phyloP scores from a whole-genome alignment of 2,888 invertebrate genomes.

The Oxystoma pomonae region DNA sequence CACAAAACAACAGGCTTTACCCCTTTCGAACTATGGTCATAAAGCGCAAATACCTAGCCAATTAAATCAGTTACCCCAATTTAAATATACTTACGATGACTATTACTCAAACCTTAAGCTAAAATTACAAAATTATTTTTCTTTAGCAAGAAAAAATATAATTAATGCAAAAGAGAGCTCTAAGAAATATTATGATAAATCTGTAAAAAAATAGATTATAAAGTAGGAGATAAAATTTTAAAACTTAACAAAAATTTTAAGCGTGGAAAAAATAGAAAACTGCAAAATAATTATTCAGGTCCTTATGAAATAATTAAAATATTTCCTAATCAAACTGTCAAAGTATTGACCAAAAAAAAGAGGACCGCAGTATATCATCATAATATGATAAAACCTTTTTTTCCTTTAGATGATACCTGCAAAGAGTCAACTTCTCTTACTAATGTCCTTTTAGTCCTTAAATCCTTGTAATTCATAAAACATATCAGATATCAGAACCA shows the following conservation, averaged over 20 bases:
- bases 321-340: not conserved
- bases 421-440: not conserved
- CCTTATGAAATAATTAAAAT: slow-evolving; percentile 1
- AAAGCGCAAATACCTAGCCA: not conserved
- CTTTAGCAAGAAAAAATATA: slow-evolving; percentile 22
- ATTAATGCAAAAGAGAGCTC: not conserved
- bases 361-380: not conserved
- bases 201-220: not conserved
- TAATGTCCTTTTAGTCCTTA: not conserved
- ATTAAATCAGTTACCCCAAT: slow-evolving; percentile 18
- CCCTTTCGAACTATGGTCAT: slow-evolving; percentile 2
- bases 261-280: not conserved
- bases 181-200: slow-evolving; percentile 1
- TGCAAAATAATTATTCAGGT: not conserved
- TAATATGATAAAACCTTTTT: not conserved
- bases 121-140: slow-evolving; percentile 27
- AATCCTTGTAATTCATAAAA: not conserved
- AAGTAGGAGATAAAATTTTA: slow-evolving; percentile 3
- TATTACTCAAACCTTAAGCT: slow-evolving; percentile 24
- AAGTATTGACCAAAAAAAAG: not conserved
- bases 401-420: not conserved
- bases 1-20: slow-evolving; percentile 7
- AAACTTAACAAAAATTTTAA: not conserved
- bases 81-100: slow-evolving; percentile 32
- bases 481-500: not conserved